Evolutionary conservation across 2,797 vertebrate species (phyloP).

Genomic region (Dryobates pubescens): DNA sequence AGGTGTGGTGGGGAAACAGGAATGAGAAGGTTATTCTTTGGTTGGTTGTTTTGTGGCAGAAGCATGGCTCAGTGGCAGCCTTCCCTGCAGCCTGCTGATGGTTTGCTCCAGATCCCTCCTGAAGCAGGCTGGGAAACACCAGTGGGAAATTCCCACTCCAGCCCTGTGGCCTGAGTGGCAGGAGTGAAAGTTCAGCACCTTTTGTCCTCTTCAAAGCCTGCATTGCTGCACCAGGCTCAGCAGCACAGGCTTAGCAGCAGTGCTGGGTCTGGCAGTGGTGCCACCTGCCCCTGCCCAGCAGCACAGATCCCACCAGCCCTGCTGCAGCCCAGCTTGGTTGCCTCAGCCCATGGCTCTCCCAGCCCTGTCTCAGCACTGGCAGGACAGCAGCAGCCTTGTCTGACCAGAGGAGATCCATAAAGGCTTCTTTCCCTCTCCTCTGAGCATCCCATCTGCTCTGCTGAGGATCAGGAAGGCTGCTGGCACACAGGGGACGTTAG

Average conservation of each 20-base stretch:
- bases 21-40: neutral
- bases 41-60: neutral
- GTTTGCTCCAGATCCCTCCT: neutral
- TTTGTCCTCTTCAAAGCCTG: neutral
- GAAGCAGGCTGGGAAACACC: neutral
- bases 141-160: slow-evolving; percentile 29
- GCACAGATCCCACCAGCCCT: accelerated
- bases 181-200: neutral
- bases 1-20: neutral
- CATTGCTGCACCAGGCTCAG: neutral
- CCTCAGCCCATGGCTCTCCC: accelerated
- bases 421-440: neutral
- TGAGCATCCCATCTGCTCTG: neutral
- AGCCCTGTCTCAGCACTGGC: neutral
- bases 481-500: accelerated
- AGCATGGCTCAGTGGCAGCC: neutral
- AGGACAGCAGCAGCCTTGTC: accelerated
- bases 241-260: too few relatives aligned
- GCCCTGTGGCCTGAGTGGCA: neutral
- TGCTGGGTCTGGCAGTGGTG: accelerated
- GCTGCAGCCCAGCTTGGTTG: accelerated
- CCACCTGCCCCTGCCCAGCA: neutral
- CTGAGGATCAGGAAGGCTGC: too few relatives aligned
- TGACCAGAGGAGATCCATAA: neutral
- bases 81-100: neutral